Base-by-base conservation (phyloP, 2,797 vertebrate genomes). In the Pipistrellus nathusii region DNA sequence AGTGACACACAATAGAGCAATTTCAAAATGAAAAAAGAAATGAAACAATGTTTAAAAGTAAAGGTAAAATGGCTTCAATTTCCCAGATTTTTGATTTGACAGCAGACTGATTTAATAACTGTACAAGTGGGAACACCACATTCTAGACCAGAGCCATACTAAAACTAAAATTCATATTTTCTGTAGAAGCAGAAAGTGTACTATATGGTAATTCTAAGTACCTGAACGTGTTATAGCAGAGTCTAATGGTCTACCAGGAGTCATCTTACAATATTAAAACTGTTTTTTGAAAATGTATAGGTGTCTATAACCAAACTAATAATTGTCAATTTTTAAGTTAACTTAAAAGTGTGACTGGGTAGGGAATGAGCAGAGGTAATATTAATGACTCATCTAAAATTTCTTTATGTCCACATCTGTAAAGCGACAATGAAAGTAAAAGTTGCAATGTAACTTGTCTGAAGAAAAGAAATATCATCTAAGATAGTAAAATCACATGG, bases 11-110 rank as follows among this genome's bases (percentile, higher is more conserved):
- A 78, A 69, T 48, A 95, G 2, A 86, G 2, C 82, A 92, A 88
- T 94, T 75, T 94, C 86, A 48, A 96, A 96, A 90, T 95, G 90
- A 86, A 85, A 71, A 41, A 90, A 91, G 82, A 38, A 95, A 90
- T 88, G 90, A 96, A 96, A 59, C 12, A 94, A 2, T 59, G 21
- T 77, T 97, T 38, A 80, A 77, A 32, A 92, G 55, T 66, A 64
- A 95, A 93, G 66, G 17, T 12, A 30, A 48, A 96, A 94, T 96
- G 83, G 12, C 72, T 73, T 94, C 82, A 96, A 91, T 88, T 96
- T 96, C 73, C 46, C 73, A 94, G 80, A 90, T 95, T 94, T 96
- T 89, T 93, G 48, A 88, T 85, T 44, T 88, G 90, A 93, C n/a
- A 94, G 87, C 92, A 91, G 51, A 95, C 15, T 76, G 51, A 93